Base-by-base conservation (phyloP, 2,797 vertebrate species). In the Salmo trutta region DNA sequence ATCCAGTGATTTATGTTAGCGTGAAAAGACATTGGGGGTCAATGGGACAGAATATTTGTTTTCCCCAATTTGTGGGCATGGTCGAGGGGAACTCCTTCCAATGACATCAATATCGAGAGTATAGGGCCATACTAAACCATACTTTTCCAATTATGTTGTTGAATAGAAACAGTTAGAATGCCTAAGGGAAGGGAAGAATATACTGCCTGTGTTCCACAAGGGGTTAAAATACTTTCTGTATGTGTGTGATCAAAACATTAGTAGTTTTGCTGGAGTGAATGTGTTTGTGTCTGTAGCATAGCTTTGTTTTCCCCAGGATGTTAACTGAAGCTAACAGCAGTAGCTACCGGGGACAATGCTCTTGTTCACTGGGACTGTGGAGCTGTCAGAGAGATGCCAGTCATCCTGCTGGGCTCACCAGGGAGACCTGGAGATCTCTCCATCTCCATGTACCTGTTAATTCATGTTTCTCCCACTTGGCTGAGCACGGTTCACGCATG, bases 361-460 rank as follows among this genome's bases (percentile, higher is more conserved):
- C 52, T 69, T 41, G 66, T 56, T 76, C 52, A 21, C 27, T 76
- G 52, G 66, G 75, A 75, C 51, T 29, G n/a, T 52, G 29, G 65
- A 75, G 77, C 77, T 79, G 68, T 71, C 71, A 66, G 70, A 71
- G 79, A 79, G 70, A n/a, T 82, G 81, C 83, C 84, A 87, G 71
- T 88, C 81, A 41, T 15, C 36, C 14, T 17, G 36, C 10, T 16
- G 15, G 59, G 72, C 74, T 83, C 83, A 88, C 77, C 82, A 75
- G 75, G 73, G 24, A 29, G 21, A 36, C n/a, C 31, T 51, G 66
- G 68, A 53, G 31, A 83, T 72, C 75, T 76, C 66, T 77, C 77
- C 27, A 52, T 73, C 79, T 79, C 77, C 73, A 6, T 83, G 80
- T 88, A 88, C 89, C 87, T 88, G 90, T 84, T 88, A 83, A 90